Evolutionary conservation across 2,797 vertebrate genomes (phyloP).

Genomic region (Tadarida brasiliensis): DNA sequence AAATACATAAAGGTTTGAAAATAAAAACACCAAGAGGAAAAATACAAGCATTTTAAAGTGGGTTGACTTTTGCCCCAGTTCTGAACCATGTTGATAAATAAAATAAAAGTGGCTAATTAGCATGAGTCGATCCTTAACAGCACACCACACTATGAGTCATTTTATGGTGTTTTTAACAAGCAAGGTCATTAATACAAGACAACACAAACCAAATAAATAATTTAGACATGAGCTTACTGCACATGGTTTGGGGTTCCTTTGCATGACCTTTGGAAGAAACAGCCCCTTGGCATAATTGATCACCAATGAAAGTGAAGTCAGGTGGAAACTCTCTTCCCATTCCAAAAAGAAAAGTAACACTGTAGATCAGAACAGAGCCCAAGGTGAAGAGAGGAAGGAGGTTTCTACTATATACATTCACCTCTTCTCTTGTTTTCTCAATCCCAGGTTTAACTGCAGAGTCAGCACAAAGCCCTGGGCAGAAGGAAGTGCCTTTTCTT

Average conservation of each 20-base stretch:
- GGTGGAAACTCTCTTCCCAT: slow-evolving; percentile 27
- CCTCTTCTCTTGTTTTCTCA: not conserved
- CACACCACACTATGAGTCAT: slow-evolving; percentile 79
- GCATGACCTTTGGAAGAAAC: slow-evolving; percentile 58
- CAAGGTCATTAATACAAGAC: slow-evolving; percentile 79
- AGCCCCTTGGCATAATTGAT: slow-evolving; percentile 49
- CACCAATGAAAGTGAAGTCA: slow-evolving; percentile 47
- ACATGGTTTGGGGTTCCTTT: slow-evolving; percentile 50
- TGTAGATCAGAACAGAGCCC: not conserved
- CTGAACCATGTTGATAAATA: slow-evolving; percentile 77
- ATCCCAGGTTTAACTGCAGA: not conserved
- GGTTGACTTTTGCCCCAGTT: slow-evolving; percentile 77
- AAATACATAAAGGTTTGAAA: slow-evolving; percentile 62
- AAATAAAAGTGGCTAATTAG: slow-evolving; percentile 79
- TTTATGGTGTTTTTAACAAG: slow-evolving; percentile 81
- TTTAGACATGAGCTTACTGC: slow-evolving; percentile 63
- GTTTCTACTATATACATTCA: not conserved
- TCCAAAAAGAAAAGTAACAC: not conserved
- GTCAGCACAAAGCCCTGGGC: not conserved
- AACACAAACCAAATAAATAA: slow-evolving; percentile 78
- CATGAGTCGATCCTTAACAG: slow-evolving; percentile 63
- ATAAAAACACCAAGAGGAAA: slow-evolving; percentile 33
- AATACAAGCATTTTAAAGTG: slow-evolving; percentile 70
- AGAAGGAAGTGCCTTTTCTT: not conserved
- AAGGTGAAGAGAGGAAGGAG: not conserved